phyloP scores from a whole-genome alignment of 2,888 invertebrate genomes.

The Colostygia pectinataria region DNA sequence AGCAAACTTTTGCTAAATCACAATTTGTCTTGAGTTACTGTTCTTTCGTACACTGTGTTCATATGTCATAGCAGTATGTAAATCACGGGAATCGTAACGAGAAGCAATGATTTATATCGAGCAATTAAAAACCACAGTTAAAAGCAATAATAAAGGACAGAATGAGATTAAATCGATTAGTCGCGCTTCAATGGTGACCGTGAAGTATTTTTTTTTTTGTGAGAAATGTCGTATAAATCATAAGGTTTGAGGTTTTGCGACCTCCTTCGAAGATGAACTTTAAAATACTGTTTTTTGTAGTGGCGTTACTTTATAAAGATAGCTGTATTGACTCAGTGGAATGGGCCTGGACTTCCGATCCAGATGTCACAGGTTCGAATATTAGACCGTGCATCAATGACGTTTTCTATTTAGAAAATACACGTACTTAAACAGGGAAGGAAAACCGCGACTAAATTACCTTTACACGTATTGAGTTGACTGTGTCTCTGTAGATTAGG shows the following conservation, averaged over 20 bases:
- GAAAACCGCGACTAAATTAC: too few relatives aligned
- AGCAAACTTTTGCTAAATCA: too few relatives aligned
- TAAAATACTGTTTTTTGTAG: background rate
- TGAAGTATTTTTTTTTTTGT: conserved; percentile 70
- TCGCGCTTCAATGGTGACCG: conserved; percentile 54
- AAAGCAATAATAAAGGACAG: conserved; percentile 55
- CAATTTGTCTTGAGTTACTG: conserved; percentile 15
- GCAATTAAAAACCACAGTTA: conserved; percentile 75
- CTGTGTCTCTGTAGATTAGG: too few relatives aligned
- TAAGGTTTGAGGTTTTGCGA: conserved; percentile 68
- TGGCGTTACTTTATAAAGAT: too few relatives aligned
- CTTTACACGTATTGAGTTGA: too few relatives aligned
- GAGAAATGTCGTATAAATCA: conserved; percentile 74
- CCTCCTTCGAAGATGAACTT: conserved; percentile 47
- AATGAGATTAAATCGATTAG: conserved; percentile 75
- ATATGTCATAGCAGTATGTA: conserved; percentile 77
- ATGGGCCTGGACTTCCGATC: too few relatives aligned
- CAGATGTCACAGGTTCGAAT: too few relatives aligned
- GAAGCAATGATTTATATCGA: conserved; percentile 75
- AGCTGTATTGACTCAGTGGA: too few relatives aligned
- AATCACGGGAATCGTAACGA: conserved; percentile 75
- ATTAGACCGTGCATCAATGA: too few relatives aligned
- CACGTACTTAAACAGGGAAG: too few relatives aligned
- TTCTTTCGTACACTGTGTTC: conserved; percentile 27
- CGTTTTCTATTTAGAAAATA: too few relatives aligned